Evolutionary conservation across 2,888 invertebrate genomes (phyloP).

Genomic region (Hyalella azteca): DNA sequence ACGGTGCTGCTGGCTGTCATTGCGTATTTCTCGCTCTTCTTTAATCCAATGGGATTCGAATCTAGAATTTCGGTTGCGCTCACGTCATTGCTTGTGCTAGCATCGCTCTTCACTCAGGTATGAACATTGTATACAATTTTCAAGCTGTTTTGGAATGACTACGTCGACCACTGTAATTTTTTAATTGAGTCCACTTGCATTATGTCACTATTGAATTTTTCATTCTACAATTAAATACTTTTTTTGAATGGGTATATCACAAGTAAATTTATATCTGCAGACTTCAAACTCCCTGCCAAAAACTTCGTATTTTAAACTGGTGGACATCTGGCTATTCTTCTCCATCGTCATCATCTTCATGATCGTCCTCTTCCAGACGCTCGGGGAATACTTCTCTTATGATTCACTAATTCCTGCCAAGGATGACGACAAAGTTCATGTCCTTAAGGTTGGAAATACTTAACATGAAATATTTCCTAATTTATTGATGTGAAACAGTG

Average conservation of each 20-base stretch:
- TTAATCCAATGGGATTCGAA: slow-evolving; percentile 62
- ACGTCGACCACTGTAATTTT: too few species aligned
- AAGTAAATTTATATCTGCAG: too few species aligned
- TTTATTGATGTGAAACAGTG: too few species aligned
- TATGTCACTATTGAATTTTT: neutral
- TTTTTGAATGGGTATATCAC: neutral
- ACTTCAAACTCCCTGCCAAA: slow-evolving; percentile 77
- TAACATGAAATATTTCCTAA: neutral
- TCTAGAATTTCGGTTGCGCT: slow-evolving; percentile 70
- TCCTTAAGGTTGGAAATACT: neutral
- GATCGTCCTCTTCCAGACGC: slow-evolving; percentile 52
- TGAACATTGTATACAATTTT: neutral
- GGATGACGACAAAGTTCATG: neutral
- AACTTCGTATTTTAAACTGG: slow-evolving; percentile 87
- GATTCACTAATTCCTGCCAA: neutral
- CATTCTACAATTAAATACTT: neutral
- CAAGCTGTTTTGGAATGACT: neutral
- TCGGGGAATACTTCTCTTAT: slow-evolving; percentile 45
- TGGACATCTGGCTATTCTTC: slow-evolving; percentile 87
- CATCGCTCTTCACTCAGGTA: slow-evolving; percentile 53
- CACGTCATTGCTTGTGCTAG: slow-evolving; percentile 50
- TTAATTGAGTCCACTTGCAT: too few species aligned
- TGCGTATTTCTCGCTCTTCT: slow-evolving; percentile 52
- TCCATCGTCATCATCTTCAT: slow-evolving; percentile 62
- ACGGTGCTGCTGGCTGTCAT: slow-evolving; percentile 57